These are phyloP conservation scores for Disparrhopalites patrizii DNA, from an alignment of 2,888 invertebrate genomes.

Conservation along the genomic window DNA sequence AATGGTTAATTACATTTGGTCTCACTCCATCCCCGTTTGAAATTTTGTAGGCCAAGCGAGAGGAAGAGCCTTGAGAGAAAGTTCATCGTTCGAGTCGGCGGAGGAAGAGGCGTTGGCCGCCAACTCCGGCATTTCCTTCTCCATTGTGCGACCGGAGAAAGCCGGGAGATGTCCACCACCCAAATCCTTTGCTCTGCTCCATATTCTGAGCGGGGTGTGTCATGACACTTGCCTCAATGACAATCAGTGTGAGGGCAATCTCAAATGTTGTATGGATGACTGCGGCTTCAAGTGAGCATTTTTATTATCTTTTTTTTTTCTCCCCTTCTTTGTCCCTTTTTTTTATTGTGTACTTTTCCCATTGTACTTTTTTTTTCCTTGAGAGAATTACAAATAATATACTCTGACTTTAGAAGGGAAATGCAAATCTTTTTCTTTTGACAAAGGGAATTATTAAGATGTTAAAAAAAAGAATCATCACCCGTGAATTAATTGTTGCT, in stretches of 20 bases:
- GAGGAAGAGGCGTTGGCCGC: conserved; percentile 26
- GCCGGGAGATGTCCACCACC: conserved; percentile 47
- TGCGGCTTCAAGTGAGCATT: conserved; percentile 46
- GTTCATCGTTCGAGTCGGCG: conserved; percentile 19
- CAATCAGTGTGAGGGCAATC: conserved; percentile 45
- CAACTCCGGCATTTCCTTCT: conserved; percentile 36
- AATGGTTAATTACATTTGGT: background rate
- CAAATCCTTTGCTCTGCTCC: conserved; percentile 43
- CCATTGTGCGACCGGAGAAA: conserved; percentile 43
- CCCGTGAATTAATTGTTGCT: too few species aligned
- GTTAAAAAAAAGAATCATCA: too few species aligned
- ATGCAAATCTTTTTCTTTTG: too few species aligned
- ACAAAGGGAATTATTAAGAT: too few species aligned
- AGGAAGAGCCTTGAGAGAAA: conserved; percentile 17
- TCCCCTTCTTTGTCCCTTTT: background rate
- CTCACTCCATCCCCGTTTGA: background rate
- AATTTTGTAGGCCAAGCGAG: background rate
- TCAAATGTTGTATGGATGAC: conserved; percentile 48
- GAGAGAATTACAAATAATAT: too few species aligned
- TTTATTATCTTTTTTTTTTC: conserved; percentile 1
- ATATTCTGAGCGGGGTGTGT: conserved; percentile 46
- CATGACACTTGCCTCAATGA: conserved; percentile 47
- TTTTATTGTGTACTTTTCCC: too few species aligned
- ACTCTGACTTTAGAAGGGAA: too few species aligned
- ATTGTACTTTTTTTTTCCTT: too few species aligned